These are phyloP conservation scores for Cyanoramphus novaezelandiae DNA, from an alignment of 2,113 vertebrate species.

Conservation along the genomic window DNA sequence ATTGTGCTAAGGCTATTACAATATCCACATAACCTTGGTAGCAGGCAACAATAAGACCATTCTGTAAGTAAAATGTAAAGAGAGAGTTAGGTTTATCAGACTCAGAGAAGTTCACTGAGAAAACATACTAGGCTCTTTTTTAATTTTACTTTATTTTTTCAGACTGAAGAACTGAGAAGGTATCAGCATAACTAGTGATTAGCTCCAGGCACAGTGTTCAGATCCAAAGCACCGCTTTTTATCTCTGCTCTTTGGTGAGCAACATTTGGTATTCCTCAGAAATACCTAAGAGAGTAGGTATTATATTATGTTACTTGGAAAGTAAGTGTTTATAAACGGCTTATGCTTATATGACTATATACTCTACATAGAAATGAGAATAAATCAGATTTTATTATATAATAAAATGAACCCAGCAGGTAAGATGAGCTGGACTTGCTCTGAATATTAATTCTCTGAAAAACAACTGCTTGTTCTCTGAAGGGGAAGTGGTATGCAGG, in stretches of 20 bases:
- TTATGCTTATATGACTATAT: slow-evolving; percentile 6
- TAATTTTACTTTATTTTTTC: background rate
- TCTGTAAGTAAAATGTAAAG: slow-evolving; percentile 77
- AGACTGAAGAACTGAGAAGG: background rate
- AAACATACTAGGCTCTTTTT: background rate
- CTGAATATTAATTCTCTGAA: slow-evolving; percentile 18
- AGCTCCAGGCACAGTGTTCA: background rate
- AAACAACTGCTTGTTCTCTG: background rate
- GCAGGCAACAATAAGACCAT: slow-evolving; percentile 90
- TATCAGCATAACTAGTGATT: background rate
- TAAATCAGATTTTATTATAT: slow-evolving; percentile 41
- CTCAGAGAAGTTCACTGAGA: background rate
- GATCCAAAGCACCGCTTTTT: background rate
- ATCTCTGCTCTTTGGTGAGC: background rate
- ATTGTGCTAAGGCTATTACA: slow-evolving; percentile 88
- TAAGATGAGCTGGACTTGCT: background rate
- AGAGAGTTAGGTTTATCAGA: background rate
- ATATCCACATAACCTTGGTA: slow-evolving; percentile 94
- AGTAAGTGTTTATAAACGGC: slow-evolving; percentile 33
- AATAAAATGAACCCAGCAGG: background rate
- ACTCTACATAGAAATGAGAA: slow-evolving; percentile 17
- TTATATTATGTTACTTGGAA: slow-evolving; percentile 6
- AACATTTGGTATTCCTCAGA: background rate
- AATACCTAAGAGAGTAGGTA: background rate
- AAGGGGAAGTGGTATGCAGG: background rate